Evolutionary conservation across 1,140 invertebrate species (phyloP).

Genomic region (Ceratina japonica): DNA sequence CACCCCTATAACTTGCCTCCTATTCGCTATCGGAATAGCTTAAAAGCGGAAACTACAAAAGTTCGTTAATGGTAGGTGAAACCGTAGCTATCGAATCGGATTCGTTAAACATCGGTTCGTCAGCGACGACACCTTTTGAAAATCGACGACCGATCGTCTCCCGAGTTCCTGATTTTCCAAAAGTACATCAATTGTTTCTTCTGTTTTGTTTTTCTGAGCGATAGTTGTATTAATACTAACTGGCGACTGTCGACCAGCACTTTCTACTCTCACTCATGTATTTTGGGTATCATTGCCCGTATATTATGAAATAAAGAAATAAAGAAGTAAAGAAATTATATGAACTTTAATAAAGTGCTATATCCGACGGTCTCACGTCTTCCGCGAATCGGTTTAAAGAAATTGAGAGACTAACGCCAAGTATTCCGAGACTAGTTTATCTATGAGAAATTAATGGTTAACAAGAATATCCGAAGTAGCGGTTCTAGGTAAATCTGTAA

Average conservation of each 20-base stretch:
- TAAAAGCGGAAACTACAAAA: slow-evolving; percentile 55
- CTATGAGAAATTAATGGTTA: background rate
- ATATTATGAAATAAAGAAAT: no score
- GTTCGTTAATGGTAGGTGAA: slow-evolving; percentile 56
- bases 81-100: slow-evolving; percentile 12
- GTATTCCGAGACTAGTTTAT: background rate
- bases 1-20: slow-evolving; percentile 10
- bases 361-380: no score
- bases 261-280: no score
- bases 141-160: background rate
- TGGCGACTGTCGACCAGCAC: no score
- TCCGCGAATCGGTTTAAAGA: background rate
- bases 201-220: no score
- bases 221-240: no score
- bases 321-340: no score
- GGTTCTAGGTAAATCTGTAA: background rate
- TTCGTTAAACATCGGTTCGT: slow-evolving; percentile 34
- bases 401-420: background rate
- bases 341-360: no score
- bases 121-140: background rate
- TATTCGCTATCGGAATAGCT: slow-evolving; percentile 50
- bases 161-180: no score
- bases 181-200: no score
- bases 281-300: no score
- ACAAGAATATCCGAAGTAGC: background rate